A percentile compares a stretch with the other conserved stretches of the same genome.
Evolutionary conservation across 2,888 invertebrate species (phyloP).

Genomic region (Ormyrus pomaceus): DNA sequence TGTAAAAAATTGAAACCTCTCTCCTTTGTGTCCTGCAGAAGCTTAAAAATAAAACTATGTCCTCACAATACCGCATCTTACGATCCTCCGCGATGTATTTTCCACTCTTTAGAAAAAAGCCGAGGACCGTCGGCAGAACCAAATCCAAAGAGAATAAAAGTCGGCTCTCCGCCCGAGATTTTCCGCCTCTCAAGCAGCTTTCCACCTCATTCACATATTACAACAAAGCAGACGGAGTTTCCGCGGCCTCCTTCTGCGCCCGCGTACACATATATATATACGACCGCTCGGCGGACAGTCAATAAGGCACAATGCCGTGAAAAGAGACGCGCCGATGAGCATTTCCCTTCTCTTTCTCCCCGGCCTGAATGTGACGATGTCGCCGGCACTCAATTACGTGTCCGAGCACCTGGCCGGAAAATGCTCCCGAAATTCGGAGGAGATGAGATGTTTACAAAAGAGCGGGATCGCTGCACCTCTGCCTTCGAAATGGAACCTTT

Average conservation of each 20-base stretch:
- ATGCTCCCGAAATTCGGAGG: neutral
- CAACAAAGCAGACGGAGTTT: too few relatives aligned
- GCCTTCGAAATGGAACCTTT: too few relatives aligned
- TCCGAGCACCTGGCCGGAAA: constrained; percentile 45
- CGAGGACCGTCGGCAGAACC: constrained; percentile 2
- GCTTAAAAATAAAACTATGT: too few relatives aligned
- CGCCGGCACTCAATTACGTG: constrained; percentile 49
- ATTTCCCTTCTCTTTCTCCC: constrained; percentile 11
- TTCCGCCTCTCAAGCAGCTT: constrained; percentile 28
- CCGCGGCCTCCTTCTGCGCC: neutral
- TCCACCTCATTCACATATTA: neutral
- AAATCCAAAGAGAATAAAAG: constrained; percentile 37
- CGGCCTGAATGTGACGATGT: constrained; percentile 17
- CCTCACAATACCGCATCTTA: too few relatives aligned
- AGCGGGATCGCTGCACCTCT: neutral
- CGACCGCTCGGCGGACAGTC: constrained; percentile 31
- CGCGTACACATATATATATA: neutral
- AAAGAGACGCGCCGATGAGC: neutral
- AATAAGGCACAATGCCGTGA: constrained; percentile 49
- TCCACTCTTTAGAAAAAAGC: neutral
- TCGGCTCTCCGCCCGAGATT: constrained; percentile 26
- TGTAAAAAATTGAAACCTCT: too few relatives aligned
- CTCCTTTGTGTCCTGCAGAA: too few relatives aligned
- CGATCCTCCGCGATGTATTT: neutral
- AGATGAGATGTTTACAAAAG: constrained; percentile 32